These are phyloP conservation scores for Crenuchus spilurus DNA, from an alignment of 2,797 vertebrate species.

Conservation along the genomic window DNA sequence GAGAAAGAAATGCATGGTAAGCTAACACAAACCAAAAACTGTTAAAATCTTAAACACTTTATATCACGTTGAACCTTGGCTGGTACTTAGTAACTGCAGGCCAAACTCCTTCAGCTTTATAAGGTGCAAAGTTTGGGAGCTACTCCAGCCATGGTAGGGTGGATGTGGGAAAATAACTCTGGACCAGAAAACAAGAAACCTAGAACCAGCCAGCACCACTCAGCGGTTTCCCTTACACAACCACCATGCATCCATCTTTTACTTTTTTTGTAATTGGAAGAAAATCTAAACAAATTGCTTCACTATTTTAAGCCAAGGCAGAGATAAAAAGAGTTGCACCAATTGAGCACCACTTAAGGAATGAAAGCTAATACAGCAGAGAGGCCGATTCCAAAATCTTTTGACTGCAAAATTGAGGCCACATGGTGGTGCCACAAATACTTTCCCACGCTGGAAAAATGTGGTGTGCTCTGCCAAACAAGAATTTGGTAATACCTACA, in stretches of 20 bases:
- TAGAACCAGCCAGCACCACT: constrained; percentile 23
- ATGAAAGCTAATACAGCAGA: constrained; percentile 72
- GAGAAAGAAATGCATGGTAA: background rate
- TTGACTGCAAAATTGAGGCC: constrained; percentile 75
- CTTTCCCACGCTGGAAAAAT: constrained; percentile 74
- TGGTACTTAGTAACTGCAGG: background rate
- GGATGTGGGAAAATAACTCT: constrained; percentile 10
- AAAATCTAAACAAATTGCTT: constrained; percentile 70
- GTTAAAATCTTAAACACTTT: background rate
- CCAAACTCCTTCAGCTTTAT: constrained; percentile 18
- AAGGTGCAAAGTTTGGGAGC: constrained; percentile 14
- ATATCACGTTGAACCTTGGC: background rate
- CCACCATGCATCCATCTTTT: constrained; percentile 60
- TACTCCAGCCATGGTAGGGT: constrained; percentile 9
- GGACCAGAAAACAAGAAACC: constrained; percentile 24
- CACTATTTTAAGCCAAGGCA: constrained; percentile 67
- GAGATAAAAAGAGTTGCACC: constrained; percentile 71
- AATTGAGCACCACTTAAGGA: constrained; percentile 70
- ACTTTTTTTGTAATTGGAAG: constrained; percentile 64
- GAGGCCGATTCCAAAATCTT: constrained; percentile 65
- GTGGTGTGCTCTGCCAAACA: constrained; percentile 43
- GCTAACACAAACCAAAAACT: background rate
- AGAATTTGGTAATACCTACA: constrained; percentile 62
- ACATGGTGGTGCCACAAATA: constrained; percentile 73
- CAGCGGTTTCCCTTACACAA: constrained; percentile 58